Conservation (phyloP, 1,140 invertebrate species). For the Battus philenor region DNA sequence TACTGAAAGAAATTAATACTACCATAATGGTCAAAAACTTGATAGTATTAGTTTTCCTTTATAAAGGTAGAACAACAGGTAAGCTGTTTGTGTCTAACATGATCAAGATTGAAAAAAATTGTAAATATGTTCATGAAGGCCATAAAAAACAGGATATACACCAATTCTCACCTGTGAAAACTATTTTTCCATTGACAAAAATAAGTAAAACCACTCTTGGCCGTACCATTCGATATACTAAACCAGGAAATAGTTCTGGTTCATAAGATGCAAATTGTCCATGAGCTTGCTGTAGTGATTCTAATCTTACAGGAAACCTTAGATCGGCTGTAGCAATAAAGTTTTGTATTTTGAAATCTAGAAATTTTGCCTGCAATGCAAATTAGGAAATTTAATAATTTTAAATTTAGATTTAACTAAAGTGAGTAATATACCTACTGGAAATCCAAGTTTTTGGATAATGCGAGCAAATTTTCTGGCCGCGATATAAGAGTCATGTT, state of each 20-base stretch:
- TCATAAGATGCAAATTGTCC: conserved; percentile 96
- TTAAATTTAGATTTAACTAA: conserved; percentile 1
- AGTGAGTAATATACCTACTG: conserved; percentile 77
- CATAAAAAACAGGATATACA: no score
- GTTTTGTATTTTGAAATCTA: conserved; percentile 99
- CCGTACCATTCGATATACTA: conserved; percentile 98
- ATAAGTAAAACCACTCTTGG: conserved; percentile 97
- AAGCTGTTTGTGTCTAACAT: no score
- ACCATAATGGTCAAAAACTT: no score
- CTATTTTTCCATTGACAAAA: conserved; percentile 98
- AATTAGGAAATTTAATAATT: conserved; percentile 9
- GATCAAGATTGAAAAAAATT: no score
- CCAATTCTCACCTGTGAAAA: conserved; percentile 94
- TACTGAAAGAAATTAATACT: no score
- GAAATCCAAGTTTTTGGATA: conserved; percentile 97
- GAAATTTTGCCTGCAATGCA: conserved; percentile 89
- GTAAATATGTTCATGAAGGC: no score
- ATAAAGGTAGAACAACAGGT: no score
- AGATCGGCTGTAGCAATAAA: conserved; percentile 99
- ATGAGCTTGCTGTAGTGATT: conserved; percentile 95
- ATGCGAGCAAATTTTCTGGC: conserved; percentile 98
- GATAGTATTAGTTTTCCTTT: no score
- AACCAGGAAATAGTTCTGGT: conserved; percentile 95
- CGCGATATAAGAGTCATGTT: conserved; percentile 94
- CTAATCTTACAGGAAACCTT: conserved; percentile 97